A percentile compares a stretch with the other conserved stretches of the same genome.
Conservation (phyloP, 2,888 invertebrate species). For the Eurytoma californica region DNA sequence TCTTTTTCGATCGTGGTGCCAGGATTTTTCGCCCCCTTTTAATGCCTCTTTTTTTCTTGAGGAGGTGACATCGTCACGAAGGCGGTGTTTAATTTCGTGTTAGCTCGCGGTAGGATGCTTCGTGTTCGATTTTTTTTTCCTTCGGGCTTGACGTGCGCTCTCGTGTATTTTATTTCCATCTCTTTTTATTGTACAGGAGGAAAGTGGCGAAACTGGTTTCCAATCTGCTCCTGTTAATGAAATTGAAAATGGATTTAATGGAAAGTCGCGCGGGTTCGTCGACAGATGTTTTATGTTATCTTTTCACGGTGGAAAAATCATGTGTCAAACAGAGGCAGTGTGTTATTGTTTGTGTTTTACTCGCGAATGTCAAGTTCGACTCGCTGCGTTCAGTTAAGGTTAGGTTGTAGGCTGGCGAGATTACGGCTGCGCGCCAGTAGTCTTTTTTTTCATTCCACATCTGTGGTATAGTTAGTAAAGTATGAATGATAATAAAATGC, state of each 20-base stretch:
- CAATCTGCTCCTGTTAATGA: constrained; percentile 3
- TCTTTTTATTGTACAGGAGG: not conserved
- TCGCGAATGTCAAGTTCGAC: constrained; percentile 36
- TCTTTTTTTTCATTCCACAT: too few species aligned
- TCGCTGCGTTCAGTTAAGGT: constrained; percentile 12
- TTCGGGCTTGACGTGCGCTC: not conserved
- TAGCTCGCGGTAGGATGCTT: too few species aligned
- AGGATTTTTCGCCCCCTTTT: not conserved
- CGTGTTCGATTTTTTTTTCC: not conserved
- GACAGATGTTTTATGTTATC: not conserved
- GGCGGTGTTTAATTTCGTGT: not conserved
- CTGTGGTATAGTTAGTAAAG: not conserved
- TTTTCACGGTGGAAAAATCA: not conserved
- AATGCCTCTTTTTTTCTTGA: not conserved
- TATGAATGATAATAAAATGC: not conserved
- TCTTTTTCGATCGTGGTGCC: not conserved
- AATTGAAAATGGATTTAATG: not conserved
- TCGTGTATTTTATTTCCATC: not conserved
- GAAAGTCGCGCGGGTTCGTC: not conserved
- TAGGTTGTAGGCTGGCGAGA: constrained; percentile 9
- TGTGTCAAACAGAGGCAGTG: not conserved
- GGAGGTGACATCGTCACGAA: not conserved
- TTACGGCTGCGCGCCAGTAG: not conserved
- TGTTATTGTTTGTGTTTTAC: constrained; percentile 31
- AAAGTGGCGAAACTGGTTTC: constrained; percentile 26